phyloP scores from a whole-genome alignment of 1,140 invertebrate genomes.

The Heterodera carotae region DNA sequence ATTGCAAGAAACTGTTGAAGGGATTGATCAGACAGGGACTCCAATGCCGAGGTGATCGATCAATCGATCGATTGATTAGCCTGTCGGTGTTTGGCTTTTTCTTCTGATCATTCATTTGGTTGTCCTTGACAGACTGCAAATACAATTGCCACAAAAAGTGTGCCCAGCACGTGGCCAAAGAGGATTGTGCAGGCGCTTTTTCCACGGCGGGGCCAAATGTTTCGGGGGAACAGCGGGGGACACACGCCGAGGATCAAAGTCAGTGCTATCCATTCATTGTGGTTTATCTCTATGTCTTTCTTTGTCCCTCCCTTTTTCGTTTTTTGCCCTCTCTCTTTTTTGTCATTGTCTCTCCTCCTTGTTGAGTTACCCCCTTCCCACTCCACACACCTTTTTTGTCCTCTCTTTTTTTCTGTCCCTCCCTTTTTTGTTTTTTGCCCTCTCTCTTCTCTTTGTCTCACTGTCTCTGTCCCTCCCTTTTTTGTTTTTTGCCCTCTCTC shows the following conservation, averaged over 20 bases:
- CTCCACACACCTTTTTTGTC: neutral
- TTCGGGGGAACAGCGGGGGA: neutral
- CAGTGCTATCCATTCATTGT: slow-evolving; percentile 23
- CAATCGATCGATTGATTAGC: too few relatives aligned
- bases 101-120: neutral
- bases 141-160: slow-evolving; percentile 98
- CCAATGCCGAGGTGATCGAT: slow-evolving; percentile 78
- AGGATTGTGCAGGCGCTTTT: slow-evolving; percentile 79
- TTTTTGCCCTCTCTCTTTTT: neutral
- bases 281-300: neutral
- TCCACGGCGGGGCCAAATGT: neutral
- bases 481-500: neutral
- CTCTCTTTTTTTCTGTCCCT: too few relatives aligned
- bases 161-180: slow-evolving; percentile 84
- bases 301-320: neutral
- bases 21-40: slow-evolving; percentile 94
- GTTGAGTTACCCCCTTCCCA: too few relatives aligned
- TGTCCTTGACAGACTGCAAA: slow-evolving; percentile 79
- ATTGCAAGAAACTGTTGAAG: slow-evolving; percentile 89
- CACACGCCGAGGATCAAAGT: slow-evolving; percentile 51
- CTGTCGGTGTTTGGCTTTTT: neutral
- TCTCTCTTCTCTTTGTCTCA: too few relatives aligned
- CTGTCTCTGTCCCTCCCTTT: neutral
- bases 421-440: too few relatives aligned
- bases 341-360: neutral